Evolutionary conservation across 2,888 invertebrate genomes (phyloP), one percentile per base, ranked within the genome.

Genomic region (Yponomeuta cagnagella): DNA sequence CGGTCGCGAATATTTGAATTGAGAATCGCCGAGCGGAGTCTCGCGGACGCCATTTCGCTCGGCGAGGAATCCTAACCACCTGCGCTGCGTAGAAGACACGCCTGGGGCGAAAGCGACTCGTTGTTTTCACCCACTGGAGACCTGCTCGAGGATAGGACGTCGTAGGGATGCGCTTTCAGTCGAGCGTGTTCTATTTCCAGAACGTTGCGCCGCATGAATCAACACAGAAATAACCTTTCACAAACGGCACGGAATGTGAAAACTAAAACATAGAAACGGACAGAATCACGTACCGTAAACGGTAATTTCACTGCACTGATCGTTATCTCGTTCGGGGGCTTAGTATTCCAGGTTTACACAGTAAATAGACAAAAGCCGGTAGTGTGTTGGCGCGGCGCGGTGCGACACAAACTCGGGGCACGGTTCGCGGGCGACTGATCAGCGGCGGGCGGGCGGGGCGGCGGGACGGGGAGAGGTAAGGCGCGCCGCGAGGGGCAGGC

Each of bases 191-290:
- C 91, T 91, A 91, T 91, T 92, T 92, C 88, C 89, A 90, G 92
- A 89, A 85, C 88, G 83, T 84, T 86, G 88, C 91, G 85, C 87
- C 86, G 90, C 89, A 90, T 90, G 89, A 91, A 91, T 91, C 91
- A 90, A 91, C 91, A 90, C 91, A 87, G 82, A 92, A 92, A 92
- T 92, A 91, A 91, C 90, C 90, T 90, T 91, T 90, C 90, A 90
- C 87, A 84, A 86, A 85, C 82, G 80, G 78, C 84, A 85, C 37
- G 85, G 85, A 86, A 89, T 86, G 87, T 86, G 81, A 83, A 85
- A 86, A 83, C 83, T 82, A 83, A 81, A 80, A 82, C 82, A 81
- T 86, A 86, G 81, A 83, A 84, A 83, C 76, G 81, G 78, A 79
- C 81, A 80, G 80, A 85, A 80, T 79, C 90, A 91, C 91, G 78